phyloP scores from a whole-genome alignment of 2,888 invertebrate species.

The Lasioglossum morio region DNA sequence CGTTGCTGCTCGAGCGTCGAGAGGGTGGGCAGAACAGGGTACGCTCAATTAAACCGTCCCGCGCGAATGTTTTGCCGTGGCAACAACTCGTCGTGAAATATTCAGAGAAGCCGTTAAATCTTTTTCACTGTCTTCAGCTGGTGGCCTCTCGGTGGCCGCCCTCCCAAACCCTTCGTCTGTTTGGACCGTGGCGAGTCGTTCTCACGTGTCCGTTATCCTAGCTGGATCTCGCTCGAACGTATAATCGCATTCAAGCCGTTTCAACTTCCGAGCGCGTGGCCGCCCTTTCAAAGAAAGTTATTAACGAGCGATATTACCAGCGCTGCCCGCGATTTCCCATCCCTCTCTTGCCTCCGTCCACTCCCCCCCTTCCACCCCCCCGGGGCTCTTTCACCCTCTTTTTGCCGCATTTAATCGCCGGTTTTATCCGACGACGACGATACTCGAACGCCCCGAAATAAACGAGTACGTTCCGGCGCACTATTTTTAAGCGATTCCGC shows the following conservation, averaged over 20 bases:
- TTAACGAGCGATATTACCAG: conserved; percentile 55
- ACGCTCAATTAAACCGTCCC: conserved; percentile 69
- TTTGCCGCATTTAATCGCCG: conserved; percentile 41
- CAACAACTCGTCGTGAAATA: conserved; percentile 65
- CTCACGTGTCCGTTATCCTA: conserved; percentile 14
- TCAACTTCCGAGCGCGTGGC: conserved; percentile 36
- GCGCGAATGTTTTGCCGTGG: conserved; percentile 52
- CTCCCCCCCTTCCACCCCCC: background rate
- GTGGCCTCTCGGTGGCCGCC: background rate
- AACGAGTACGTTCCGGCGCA: conserved; percentile 31
- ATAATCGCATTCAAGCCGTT: conserved; percentile 37
- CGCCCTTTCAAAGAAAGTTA: conserved; percentile 48
- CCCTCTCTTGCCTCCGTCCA: background rate
- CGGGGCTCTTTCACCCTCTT: conserved; percentile 7
- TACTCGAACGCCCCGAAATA: conserved; percentile 36
- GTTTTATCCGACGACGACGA: conserved; percentile 20
- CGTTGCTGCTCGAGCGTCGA: conserved; percentile 34
- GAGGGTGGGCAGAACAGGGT: conserved; percentile 42
- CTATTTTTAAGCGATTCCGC: conserved; percentile 40
- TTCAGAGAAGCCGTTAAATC: conserved; percentile 70
- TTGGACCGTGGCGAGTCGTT: background rate
- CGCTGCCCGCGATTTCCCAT: conserved; percentile 24
- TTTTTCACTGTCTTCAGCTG: conserved; percentile 57
- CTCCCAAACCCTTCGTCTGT: background rate
- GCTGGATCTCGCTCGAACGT: conserved; percentile 7